Base-by-base conservation (phyloP, 2,888 invertebrate species). In the Eurytoma adleriae region DNA sequence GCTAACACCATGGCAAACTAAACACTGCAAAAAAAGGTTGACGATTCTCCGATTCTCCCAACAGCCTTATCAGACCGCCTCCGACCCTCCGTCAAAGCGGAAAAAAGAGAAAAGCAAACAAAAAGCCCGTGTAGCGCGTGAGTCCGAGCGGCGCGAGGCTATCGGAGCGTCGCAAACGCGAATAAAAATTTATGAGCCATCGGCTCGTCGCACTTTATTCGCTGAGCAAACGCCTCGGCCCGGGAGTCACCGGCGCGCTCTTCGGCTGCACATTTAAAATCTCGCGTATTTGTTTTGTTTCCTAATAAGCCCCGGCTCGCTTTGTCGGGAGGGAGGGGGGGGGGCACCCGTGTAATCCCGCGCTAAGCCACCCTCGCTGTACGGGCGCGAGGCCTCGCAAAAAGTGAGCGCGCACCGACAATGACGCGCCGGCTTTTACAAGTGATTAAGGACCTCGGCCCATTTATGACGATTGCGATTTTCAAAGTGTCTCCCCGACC, bases 281-380 rank as follows among this genome's bases (percentile, higher is more conserved):
- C 40, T 40, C 40, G 40, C 54, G 56, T 81, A 64, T 81, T 81
- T 81, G 81, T 81, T 81, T 81, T 79, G 71, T 61, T 78, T 78
- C 16, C 62, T 81, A 81, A 81, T 81, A 81, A 81, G 81, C 75
- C 75, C 27, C 61, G 64, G 16, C 16, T 18, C 27, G 13, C 71
- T 27, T 20, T 14, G 40, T 64, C 64, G 64, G 64, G 62, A 30
- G 68, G 40, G 48, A 4, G 61, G 72, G 59, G 72, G 59, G 54
- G 20, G 50, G 50, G 27, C 74, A 64, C 50, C 59, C 68, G 50
- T 81, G 81, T 81, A 81, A 81, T 81, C 81, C 81, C 30, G 62
- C 14, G 56, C 66, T 78, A 81, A 81, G 81, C 75, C 81, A 57
- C 78, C 75, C 81, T 62, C 50, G 50, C 24, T 7, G 40, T 7